Base-by-base conservation (phyloP, 2,797 vertebrate species). In the Gouania willdenowi region DNA sequence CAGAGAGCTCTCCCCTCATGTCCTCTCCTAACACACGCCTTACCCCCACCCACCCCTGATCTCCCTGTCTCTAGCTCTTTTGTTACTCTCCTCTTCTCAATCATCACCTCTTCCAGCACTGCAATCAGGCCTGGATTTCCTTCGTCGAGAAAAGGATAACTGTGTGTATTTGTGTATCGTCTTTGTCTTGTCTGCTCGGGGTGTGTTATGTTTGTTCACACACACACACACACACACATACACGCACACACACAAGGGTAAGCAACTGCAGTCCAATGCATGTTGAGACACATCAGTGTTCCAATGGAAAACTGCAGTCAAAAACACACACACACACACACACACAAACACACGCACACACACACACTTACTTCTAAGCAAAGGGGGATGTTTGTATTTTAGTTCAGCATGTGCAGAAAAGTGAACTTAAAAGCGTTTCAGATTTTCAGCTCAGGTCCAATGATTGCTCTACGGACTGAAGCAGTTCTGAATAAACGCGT, bases 121-220 rank as follows among this genome's bases (percentile, higher is more conserved):
- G 86, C 90, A 90, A 91, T 90, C 91, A 89, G 88, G 51, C 93
- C 88, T 91, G 87, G 86, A 84, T 92, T 92, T 89, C 88, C 86
- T 88, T 91, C 73, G 90, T 45, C 91, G 88, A 82, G 92, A 91
- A 90, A 92, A 92, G 91, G 93, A 92, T 94, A 95, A 94, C 91
- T 92, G 22, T 32, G 41, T 39, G 44, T 38, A 26, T 26, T 19
- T 30, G 4, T 24, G 29, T 27, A 22, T 12, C n/a, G 11, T 45
- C 36, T 32, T 30, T 35, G 35, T 35, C 21, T 36, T 35, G 13
- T 14, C 20, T n/a, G 20, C 41, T 44, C 5, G 3, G 19, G 15
- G 19, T 51, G 31, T 49, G 32, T 26, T 33, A 14, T 14, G 13
- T 14, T 14, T 14, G 13, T 14, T 26, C 19, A 12, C 3, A 3